These are phyloP conservation scores for Gonatopus flavifemur DNA, from an alignment of 1,140 invertebrate genomes.

Conservation along the genomic window DNA sequence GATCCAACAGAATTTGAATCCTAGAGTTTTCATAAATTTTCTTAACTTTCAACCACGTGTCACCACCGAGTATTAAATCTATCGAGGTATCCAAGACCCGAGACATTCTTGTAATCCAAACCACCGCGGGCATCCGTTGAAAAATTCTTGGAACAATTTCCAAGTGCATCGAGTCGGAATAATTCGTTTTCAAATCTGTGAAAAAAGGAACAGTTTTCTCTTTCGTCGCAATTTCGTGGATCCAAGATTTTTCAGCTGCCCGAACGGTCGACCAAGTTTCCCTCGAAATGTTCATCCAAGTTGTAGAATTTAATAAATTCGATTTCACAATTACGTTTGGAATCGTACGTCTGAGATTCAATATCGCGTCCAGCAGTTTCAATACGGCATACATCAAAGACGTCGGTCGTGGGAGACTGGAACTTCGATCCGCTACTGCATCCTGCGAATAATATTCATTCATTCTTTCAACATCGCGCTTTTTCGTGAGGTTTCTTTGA, in stretches of 20 bases:
- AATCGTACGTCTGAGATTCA: conserved; percentile 14
- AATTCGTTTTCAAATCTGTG: too few relatives aligned
- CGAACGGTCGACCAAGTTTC: conserved; percentile 32
- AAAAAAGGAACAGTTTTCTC: too few relatives aligned
- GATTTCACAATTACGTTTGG: conserved; percentile 28
- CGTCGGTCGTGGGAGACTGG: conserved; percentile 10
- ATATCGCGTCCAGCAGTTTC: conserved; percentile 26
- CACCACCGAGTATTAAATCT: conserved; percentile 39
- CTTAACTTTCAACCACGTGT: conserved; percentile 44
- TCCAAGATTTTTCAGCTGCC: conserved; percentile 32
- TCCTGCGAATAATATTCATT: conserved; percentile 14
- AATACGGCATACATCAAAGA: conserved; percentile 17
- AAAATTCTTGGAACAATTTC: too few relatives aligned
- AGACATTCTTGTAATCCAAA: conserved; percentile 16
- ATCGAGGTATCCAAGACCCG: conserved; percentile 28
- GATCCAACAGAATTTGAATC: conserved; percentile 35
- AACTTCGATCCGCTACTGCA: not conserved
- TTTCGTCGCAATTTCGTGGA: conserved; percentile 16
- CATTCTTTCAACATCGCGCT: too few relatives aligned
- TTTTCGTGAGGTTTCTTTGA: too few relatives aligned
- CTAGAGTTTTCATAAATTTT: conserved; percentile 35
- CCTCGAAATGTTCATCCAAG: conserved; percentile 36
- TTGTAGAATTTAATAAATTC: conserved; percentile 40
- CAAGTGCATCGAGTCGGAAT: too few relatives aligned
- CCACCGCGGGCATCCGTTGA: not conserved